These are phyloP conservation scores for Drosophila pruinosa DNA, from an alignment of 1,140 invertebrate genomes.

Conservation along the genomic window DNA sequence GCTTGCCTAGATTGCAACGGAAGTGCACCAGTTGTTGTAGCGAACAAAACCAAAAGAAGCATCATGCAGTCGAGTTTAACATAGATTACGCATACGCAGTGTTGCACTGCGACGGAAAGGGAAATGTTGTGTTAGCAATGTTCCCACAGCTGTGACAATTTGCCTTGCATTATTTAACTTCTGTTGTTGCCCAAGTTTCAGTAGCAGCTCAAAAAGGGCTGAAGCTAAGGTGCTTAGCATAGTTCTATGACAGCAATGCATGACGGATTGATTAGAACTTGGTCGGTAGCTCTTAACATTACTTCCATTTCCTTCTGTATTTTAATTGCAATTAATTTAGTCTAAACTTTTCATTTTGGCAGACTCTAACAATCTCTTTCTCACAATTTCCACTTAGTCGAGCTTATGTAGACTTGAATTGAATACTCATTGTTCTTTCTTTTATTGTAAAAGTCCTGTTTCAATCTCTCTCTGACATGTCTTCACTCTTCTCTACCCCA, in stretches of 20 bases:
- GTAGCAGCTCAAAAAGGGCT: too few species aligned
- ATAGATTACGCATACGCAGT: slow-evolving; percentile 35
- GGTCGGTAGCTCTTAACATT: too few species aligned
- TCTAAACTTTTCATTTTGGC: too few species aligned
- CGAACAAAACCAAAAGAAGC: slow-evolving; percentile 1
- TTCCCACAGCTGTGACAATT: slow-evolving; percentile 18
- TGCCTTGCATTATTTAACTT: neutral
- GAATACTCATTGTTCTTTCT: too few species aligned
- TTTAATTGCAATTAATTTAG: too few species aligned
- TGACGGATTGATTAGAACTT: neutral
- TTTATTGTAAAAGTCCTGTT: too few species aligned
- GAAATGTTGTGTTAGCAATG: neutral
- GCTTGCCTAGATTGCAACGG: slow-evolving; percentile 12
- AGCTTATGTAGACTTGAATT: too few species aligned
- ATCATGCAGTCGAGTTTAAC: slow-evolving; percentile 9
- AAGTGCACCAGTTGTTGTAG: slow-evolving; percentile 18
- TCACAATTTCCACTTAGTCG: too few species aligned
- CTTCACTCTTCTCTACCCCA: neutral
- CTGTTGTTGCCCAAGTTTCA: neutral
- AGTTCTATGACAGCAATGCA: neutral
- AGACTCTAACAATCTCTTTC: too few species aligned
- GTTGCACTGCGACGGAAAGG: slow-evolving; percentile 1
- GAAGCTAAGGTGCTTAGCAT: neutral
- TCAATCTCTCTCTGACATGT: neutral
- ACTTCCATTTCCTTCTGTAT: too few species aligned